Conservation (phyloP, 2,797 vertebrate genomes). For the Eutrigla gurnardus region DNA sequence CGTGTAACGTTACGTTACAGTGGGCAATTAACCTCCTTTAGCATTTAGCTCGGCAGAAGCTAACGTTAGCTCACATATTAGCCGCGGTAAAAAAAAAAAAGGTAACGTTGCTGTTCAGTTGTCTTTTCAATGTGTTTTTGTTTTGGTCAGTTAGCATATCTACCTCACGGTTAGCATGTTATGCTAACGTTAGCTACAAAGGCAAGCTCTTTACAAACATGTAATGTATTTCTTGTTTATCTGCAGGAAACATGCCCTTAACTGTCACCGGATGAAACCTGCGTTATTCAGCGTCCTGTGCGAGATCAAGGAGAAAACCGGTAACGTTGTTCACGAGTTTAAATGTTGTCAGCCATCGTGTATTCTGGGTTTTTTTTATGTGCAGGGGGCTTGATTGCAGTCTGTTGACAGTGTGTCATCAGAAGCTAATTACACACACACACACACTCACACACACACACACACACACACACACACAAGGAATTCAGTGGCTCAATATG, state of each 20-base stretch:
- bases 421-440: constrained; percentile 26
- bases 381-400: background rate
- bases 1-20: background rate
- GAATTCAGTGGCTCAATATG: background rate
- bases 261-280: constrained; percentile 96
- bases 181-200: background rate
- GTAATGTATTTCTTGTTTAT: constrained; percentile 6
- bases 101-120: background rate
- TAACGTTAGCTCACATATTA: constrained; percentile 24
- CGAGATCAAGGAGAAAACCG: constrained; percentile 96
- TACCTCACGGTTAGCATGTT: constrained; percentile 3
- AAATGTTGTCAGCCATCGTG: background rate
- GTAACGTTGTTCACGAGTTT: constrained; percentile 70
- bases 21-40: background rate
- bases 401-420: constrained; percentile 50
- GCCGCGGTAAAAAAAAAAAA: background rate
- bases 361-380: background rate
- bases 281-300: constrained; percentile 95
- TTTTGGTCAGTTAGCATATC: constrained; percentile 47
- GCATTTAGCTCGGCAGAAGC: constrained; percentile 19
- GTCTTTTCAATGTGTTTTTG: constrained; percentile 35
- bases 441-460: constrained; percentile 4
- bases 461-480: background rate
- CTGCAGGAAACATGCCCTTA: constrained; percentile 93
- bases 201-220: background rate